phyloP scores from a whole-genome alignment of 2,797 vertebrate species.

The Acanthornis magna region DNA sequence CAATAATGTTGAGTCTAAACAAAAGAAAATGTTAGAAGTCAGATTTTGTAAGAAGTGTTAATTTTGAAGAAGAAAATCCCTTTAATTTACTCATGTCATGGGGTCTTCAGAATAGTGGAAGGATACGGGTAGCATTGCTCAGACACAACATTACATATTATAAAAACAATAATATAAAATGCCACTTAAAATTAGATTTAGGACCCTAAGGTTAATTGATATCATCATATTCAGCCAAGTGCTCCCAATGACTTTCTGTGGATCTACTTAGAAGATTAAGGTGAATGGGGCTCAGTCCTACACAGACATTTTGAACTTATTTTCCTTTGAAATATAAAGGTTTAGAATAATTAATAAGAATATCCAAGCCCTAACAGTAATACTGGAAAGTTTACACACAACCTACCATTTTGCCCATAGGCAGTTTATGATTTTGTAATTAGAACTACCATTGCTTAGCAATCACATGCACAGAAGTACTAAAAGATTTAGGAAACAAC shows the following conservation, averaged over 20 bases:
- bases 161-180: neutral
- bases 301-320: neutral
- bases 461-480: constrained; percentile 39
- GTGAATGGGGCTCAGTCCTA: neutral
- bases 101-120: neutral
- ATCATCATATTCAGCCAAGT: neutral
- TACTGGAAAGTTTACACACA: neutral
- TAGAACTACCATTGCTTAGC: constrained; percentile 41
- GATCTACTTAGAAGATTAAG: neutral
- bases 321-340: neutral
- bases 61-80: neutral
- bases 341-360: constrained; percentile 22
- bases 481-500: constrained; percentile 49
- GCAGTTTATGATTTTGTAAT: constrained; percentile 41
- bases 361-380: neutral
- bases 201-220: neutral
- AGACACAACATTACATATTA: neutral
- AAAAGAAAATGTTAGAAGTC: neutral
- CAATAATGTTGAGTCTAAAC: neutral
- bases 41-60: neutral
- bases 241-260: neutral
- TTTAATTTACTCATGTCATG: neutral
- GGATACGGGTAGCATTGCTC: neutral
- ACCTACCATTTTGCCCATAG: neutral
- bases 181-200: neutral